A percentile compares a stretch with the other conserved stretches of the same genome.
Conservation (phyloP, 2,888 invertebrate genomes). For the Pachliopta kotzebuea region DNA sequence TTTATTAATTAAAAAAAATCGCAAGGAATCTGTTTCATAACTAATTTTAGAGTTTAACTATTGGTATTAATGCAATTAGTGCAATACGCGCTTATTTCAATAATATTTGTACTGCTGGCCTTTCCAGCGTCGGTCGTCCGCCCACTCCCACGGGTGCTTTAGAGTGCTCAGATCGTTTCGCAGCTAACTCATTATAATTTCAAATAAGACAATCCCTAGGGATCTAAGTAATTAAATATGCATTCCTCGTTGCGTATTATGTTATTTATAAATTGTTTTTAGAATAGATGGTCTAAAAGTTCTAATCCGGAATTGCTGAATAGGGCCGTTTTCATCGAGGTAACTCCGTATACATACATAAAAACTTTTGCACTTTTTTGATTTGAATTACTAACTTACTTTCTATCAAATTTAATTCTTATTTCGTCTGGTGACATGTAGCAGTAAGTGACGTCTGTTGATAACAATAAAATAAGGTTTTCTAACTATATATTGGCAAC, state of each 20-base stretch:
- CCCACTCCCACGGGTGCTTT: slow-evolving; percentile 13
- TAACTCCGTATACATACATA: too few relatives aligned
- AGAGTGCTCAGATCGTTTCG: slow-evolving; percentile 18
- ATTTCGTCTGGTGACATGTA: too few relatives aligned
- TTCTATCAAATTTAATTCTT: too few relatives aligned
- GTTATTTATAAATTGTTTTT: slow-evolving; percentile 1
- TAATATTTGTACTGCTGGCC: slow-evolving; percentile 7
- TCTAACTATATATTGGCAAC: too few relatives aligned
- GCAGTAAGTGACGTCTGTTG: too few relatives aligned
- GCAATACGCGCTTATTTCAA: slow-evolving; percentile 6
- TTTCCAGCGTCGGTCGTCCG: slow-evolving; percentile 3
- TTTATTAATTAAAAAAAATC: too few relatives aligned
- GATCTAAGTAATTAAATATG: slow-evolving; percentile 16
- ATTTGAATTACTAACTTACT: too few relatives aligned
- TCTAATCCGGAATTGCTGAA: neutral
- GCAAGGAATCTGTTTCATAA: too few relatives aligned
- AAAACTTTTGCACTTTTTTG: too few relatives aligned
- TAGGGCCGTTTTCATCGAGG: too few relatives aligned
- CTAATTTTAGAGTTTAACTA: neutral
- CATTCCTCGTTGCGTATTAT: neutral
- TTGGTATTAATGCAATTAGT: neutral
- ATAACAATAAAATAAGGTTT: too few relatives aligned
- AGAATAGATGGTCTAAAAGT: neutral
- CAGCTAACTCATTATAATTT: slow-evolving; percentile 34
- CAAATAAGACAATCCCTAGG: slow-evolving; percentile 27